A percentile compares a stretch with the other conserved stretches of the same genome.
These are phyloP conservation scores for Drosophila birchii DNA, from an alignment of 2,888 invertebrate genomes.

Conservation along the genomic window DNA sequence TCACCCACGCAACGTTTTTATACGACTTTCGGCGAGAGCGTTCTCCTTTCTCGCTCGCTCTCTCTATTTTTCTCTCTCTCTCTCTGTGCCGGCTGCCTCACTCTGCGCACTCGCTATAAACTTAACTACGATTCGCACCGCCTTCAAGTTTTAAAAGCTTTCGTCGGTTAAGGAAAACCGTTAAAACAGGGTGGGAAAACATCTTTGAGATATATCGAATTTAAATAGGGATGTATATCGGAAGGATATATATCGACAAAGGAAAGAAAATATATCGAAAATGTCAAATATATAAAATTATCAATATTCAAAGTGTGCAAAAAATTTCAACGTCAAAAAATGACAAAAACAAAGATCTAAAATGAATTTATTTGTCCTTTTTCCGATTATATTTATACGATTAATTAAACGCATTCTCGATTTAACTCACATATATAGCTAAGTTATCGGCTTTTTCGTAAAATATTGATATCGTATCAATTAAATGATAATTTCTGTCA, in stretches of 20 bases:
- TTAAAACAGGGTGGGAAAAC: neutral
- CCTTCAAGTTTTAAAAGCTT: constrained; percentile 54
- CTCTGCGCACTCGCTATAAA: constrained; percentile 45
- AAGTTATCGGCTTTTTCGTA: neutral
- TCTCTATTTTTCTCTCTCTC: neutral
- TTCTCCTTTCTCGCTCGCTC: constrained; percentile 18
- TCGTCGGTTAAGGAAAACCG: neutral
- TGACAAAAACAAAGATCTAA: neutral
- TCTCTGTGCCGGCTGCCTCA: no score
- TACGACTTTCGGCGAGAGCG: constrained; percentile 47
- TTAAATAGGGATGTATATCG: neutral
- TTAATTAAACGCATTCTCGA: neutral
- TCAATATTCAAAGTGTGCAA: neutral
- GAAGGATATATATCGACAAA: neutral
- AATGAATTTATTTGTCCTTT: neutral
- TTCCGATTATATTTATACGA: neutral
- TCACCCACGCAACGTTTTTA: constrained; percentile 58
- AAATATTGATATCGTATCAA: neutral
- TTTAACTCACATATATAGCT: neutral
- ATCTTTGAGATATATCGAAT: neutral
- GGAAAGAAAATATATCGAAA: neutral
- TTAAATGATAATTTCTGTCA: neutral
- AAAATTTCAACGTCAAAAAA: no score
- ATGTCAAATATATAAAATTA: neutral
- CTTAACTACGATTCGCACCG: constrained; percentile 29